Percentiles rank a stretch among this genome's conserved stretches.
These are phyloP conservation scores for Blastobasis lacticolella DNA, from an alignment of 2,888 invertebrate genomes.

Conservation along the genomic window DNA sequence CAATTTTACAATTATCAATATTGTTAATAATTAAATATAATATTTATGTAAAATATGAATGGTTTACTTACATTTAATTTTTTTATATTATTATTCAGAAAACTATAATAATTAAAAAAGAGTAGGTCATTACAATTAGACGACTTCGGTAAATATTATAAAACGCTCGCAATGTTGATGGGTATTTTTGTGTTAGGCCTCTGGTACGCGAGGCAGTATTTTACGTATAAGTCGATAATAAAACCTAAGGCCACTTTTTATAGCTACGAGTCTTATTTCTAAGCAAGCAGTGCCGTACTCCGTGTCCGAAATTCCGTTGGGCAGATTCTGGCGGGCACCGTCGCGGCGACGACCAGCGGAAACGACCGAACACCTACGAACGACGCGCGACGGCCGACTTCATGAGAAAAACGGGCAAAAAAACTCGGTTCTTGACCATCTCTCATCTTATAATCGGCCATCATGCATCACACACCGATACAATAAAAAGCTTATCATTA, in stretches of 20 bases:
- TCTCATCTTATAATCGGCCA: conserved; percentile 3
- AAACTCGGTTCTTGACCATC: conserved; percentile 4
- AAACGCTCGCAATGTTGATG: conserved; percentile 52
- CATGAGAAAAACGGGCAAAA: not conserved
- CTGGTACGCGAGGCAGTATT: conserved; percentile 27
- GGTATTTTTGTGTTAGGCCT: conserved; percentile 28
- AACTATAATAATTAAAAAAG: conserved; percentile 57
- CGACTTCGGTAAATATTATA: conserved; percentile 55
- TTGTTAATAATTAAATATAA: conserved; percentile 74
- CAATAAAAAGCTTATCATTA: conserved; percentile 43
- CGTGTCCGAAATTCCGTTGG: not conserved
- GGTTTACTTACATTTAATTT: conserved; percentile 72
- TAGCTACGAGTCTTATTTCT: conserved; percentile 52
- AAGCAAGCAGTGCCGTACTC: conserved; percentile 43
- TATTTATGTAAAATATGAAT: conserved; percentile 74
- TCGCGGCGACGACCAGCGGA: conserved; percentile 2
- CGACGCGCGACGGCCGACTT: conserved; percentile 19
- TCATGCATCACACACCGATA: conserved; percentile 25
- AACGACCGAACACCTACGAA: conserved; percentile 17
- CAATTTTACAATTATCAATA: conserved; percentile 74
- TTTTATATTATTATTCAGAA: conserved; percentile 68
- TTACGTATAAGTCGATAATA: conserved; percentile 42
- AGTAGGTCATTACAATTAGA: conserved; percentile 50
- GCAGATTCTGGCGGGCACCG: too few relatives aligned
- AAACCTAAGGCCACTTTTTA: conserved; percentile 67